Base-by-base conservation (phyloP, 2,113 vertebrate genomes). In the Dicaeum eximium region DNA sequence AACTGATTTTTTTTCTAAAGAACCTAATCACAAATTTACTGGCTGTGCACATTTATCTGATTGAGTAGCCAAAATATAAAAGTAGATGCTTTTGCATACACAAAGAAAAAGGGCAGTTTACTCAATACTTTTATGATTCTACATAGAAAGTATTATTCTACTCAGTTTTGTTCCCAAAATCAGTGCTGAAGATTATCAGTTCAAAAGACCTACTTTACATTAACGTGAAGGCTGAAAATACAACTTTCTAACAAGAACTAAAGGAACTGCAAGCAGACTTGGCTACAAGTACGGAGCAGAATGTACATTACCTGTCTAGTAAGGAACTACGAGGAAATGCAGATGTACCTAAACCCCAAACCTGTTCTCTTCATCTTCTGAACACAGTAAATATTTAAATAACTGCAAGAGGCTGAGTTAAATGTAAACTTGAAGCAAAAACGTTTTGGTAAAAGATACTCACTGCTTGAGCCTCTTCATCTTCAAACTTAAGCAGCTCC, bases 391-490 rank as follows among this genome's bases (percentile, higher is more conserved):
- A 77, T 37, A 83, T 16, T 47, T 18, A 61, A 77, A 11, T 38
- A 69, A 57, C 4, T 74, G 28, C 9, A 19, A 2, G 2, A 71
- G 11, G 31, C 9, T 58, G 44, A 79, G 15, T 30, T 71, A 69
- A 71, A 88, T 35, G 30, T 19, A 88, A 75, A 86, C 56, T 8
- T 38, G 48, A 77, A 6, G 3, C 7, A 30, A 88, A 88, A 80
- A 19, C 3, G 5, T 60, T 89, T 71, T 67, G 12, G 35, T 24
- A 58, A 66, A 75, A 74, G 75, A 87, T 45, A 98, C 98, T 98
- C 97, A 99, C 99, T 69, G 99, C 99, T 95, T 99, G 99, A 66
- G 99, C 99, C 62, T 99, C 99, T 66, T 99, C 99, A 60, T 99
- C 99, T 54, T 99, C 99, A 98, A 99, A 99, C 92, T 99, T 99